These are phyloP conservation scores for Drosophila nr. medialis DNA, from an alignment of 2,888 invertebrate species.

Conservation along the genomic window DNA sequence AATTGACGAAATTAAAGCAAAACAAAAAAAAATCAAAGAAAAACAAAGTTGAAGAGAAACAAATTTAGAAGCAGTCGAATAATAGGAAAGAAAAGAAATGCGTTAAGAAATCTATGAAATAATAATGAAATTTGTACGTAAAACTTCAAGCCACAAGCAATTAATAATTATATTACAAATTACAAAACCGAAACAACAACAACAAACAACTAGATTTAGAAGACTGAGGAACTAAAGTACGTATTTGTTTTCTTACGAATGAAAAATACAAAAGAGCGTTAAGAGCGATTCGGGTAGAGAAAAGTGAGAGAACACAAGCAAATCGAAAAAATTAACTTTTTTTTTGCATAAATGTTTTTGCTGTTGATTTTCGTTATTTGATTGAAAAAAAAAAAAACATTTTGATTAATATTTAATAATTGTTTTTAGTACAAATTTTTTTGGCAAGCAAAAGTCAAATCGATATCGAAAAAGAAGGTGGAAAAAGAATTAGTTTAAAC, in stretches of 20 bases:
- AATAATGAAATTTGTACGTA: slow-evolving; percentile 69
- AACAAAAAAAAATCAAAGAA: slow-evolving; percentile 11
- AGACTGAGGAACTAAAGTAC: slow-evolving; percentile 71
- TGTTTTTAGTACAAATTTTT: slow-evolving; percentile 73
- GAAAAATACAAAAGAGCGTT: slow-evolving; percentile 24
- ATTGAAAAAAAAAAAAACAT: slow-evolving; percentile 46
- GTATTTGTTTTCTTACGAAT: slow-evolving; percentile 55
- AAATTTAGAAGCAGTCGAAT: slow-evolving; percentile 13
- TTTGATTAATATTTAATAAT: slow-evolving; percentile 76
- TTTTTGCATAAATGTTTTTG: slow-evolving; percentile 66
- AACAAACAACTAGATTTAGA: slow-evolving; percentile 74
- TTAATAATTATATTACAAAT: slow-evolving; percentile 52
- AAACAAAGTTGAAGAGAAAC: slow-evolving; percentile 2
- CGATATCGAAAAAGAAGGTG: slow-evolving; percentile 24
- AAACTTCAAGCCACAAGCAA: slow-evolving; percentile 72
- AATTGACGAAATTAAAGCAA: slow-evolving; percentile 29
- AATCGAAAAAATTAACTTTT: slow-evolving; percentile 43
- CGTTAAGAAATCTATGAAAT: slow-evolving; percentile 17
- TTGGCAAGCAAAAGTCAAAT: slow-evolving; percentile 66
- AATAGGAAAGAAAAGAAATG: slow-evolving; percentile 28
- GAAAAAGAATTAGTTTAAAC: slow-evolving; percentile 45
- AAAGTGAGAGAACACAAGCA: slow-evolving; percentile 4
- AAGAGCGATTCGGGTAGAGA: slow-evolving; percentile 20
- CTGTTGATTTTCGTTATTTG: slow-evolving; percentile 78
- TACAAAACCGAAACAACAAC: slow-evolving; percentile 28